Percentiles rank a stretch among this genome's conserved stretches.
These are phyloP conservation scores for Agonopterix subpropinquella DNA, from an alignment of 2,888 invertebrate genomes.

Conservation along the genomic window DNA sequence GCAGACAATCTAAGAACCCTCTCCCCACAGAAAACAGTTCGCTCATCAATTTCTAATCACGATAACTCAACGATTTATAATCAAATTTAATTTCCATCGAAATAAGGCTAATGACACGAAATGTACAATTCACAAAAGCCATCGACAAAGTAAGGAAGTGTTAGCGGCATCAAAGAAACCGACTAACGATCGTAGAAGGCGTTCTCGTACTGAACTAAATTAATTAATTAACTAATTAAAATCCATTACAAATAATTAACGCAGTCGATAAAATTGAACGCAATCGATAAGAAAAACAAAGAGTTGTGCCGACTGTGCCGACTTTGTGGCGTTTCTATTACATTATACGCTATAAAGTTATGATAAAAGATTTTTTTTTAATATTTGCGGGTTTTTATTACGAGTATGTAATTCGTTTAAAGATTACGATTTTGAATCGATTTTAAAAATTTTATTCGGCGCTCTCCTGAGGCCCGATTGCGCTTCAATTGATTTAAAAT, in stretches of 20 bases:
- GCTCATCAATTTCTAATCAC: slow-evolving; percentile 9
- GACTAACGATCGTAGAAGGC: slow-evolving; percentile 20
- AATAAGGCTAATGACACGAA: slow-evolving; percentile 18
- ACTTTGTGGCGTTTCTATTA: background rate
- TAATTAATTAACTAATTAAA: slow-evolving; percentile 69
- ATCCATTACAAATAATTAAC: slow-evolving; percentile 57
- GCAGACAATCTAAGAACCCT: no score
- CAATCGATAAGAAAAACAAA: slow-evolving; percentile 42
- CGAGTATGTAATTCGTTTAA: background rate
- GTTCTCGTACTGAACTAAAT: slow-evolving; percentile 41
- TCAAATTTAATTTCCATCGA: slow-evolving; percentile 9
- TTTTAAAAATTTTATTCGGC: no score
- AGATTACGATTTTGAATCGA: no score
- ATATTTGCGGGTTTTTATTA: background rate
- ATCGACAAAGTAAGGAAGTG: slow-evolving; percentile 30
- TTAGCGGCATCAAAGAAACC: slow-evolving; percentile 48
- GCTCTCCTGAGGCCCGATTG: no score
- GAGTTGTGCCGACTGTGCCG: slow-evolving; percentile 18
- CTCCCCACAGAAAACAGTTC: no score
- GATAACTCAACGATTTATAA: slow-evolving; percentile 9
- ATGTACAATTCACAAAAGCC: slow-evolving; percentile 32
- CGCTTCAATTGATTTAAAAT: no score
- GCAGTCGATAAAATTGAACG: slow-evolving; percentile 40
- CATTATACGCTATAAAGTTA: background rate
- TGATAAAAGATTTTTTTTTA: background rate